These are phyloP conservation scores for Mesorhabditis spiculigera DNA, from an alignment of 2,888 invertebrate species.

Conservation along the genomic window DNA sequence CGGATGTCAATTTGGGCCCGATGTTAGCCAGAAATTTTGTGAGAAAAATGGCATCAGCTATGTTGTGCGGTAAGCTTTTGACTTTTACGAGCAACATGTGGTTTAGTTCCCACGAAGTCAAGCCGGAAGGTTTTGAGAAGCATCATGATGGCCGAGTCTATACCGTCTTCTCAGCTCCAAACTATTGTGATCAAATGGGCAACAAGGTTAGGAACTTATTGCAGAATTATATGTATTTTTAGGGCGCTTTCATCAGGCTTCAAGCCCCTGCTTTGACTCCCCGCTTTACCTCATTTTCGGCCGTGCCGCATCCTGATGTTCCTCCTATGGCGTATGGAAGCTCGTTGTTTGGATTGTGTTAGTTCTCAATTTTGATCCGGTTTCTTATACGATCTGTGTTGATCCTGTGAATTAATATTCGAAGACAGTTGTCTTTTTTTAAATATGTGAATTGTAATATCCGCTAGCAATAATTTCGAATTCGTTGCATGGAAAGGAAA, in stretches of 20 bases:
- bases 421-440: too few species aligned
- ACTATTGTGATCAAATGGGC: constrained; percentile 90
- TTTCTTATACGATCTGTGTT: not conserved
- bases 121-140: constrained; percentile 89
- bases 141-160: constrained; percentile 92
- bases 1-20: constrained; percentile 93
- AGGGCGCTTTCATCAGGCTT: constrained; percentile 2
- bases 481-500: too few species aligned
- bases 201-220: constrained; percentile 73
- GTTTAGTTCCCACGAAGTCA: constrained; percentile 87
- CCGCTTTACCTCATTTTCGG: constrained; percentile 83
- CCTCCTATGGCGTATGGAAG: constrained; percentile 53
- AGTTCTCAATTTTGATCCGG: not conserved
- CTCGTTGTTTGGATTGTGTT: constrained; percentile 38
- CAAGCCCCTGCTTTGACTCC: constrained; percentile 76
- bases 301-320: constrained; percentile 69
- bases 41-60: constrained; percentile 83
- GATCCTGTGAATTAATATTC: too few species aligned
- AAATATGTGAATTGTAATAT: too few species aligned
- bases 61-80: constrained; percentile 67
- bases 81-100: not conserved
- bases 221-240: not conserved
- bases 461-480: too few species aligned
- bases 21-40: constrained; percentile 84
- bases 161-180: constrained; percentile 98